A percentile compares a stretch with the other conserved stretches of the same genome.
These are phyloP conservation scores for Chelonia mydas DNA, from an alignment of 2,797 vertebrate species.

Conservation along the genomic window DNA sequence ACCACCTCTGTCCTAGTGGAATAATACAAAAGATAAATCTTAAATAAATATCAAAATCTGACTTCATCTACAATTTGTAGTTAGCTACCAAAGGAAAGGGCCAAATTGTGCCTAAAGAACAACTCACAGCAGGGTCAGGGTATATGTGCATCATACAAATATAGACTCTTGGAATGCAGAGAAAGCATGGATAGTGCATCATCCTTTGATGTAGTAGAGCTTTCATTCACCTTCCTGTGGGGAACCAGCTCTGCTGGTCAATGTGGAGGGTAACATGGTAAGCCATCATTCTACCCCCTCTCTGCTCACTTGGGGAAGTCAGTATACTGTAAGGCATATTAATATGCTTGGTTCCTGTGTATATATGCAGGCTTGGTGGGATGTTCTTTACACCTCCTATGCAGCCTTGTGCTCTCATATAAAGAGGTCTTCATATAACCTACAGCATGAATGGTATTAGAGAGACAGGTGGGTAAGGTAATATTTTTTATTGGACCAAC, in stretches of 20 bases:
- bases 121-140: neutral
- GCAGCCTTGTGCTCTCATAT: neutral
- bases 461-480: neutral
- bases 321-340: neutral
- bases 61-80: neutral
- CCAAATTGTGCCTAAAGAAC: neutral
- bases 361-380: neutral
- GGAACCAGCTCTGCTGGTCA: neutral
- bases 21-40: neutral
- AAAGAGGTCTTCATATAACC: neutral
- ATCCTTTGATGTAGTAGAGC: neutral
- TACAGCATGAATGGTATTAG: neutral
- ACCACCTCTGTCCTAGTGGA: neutral
- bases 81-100: neutral
- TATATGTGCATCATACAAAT: neutral
- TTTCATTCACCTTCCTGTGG: neutral
- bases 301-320: neutral
- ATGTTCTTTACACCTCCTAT: neutral
- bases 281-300: neutral
- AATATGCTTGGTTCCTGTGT: neutral
- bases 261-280: neutral
- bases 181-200: neutral
- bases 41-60: neutral
- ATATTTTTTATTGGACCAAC: neutral
- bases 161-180: neutral